phyloP scores from a whole-genome alignment of 2,797 vertebrate species.

The Peromyscus aztecus region DNA sequence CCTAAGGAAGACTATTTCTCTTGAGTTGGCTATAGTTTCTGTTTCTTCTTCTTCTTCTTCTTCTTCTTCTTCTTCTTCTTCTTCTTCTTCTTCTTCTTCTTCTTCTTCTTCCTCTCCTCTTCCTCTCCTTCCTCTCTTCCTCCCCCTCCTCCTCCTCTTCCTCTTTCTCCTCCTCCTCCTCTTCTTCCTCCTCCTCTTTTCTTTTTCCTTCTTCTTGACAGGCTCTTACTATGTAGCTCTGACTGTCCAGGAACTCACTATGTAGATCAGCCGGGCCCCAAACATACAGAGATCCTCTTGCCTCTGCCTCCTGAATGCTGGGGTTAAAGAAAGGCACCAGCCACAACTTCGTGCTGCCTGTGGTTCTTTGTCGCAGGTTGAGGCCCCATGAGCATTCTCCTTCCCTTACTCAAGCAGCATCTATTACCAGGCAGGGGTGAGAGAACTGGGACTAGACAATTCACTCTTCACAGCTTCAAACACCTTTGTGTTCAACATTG shows the following conservation, averaged over 20 bases:
- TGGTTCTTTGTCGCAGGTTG: neutral
- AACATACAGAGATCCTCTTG: neutral
- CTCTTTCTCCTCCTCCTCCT: fast-evolving
- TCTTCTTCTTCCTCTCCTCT: fast-evolving
- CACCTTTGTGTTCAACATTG: neutral
- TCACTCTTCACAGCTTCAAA: too few species aligned
- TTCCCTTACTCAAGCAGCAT: neutral
- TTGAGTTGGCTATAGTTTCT: neutral
- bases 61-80: fast-evolving
- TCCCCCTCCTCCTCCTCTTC: neutral
- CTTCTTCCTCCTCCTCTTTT: neutral
- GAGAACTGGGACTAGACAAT: neutral
- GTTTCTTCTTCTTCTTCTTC: neutral
- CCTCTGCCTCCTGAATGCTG: fast-evolving
- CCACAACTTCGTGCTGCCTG: neutral
- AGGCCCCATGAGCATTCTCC: neutral
- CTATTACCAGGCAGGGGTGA: too few species aligned
- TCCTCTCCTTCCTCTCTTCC: fast-evolving
- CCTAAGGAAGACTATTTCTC: neutral
- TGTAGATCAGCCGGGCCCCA: too few species aligned
- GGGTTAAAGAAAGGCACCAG: neutral
- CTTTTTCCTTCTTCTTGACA: neutral
- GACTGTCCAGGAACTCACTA: neutral
- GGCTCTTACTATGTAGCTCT: neutral
- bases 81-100: fast-evolving